A percentile compares a stretch with the other conserved stretches of the same genome.
phyloP scores from a whole-genome alignment of 1,140 invertebrate species.

The Medauroidea extradentata region DNA sequence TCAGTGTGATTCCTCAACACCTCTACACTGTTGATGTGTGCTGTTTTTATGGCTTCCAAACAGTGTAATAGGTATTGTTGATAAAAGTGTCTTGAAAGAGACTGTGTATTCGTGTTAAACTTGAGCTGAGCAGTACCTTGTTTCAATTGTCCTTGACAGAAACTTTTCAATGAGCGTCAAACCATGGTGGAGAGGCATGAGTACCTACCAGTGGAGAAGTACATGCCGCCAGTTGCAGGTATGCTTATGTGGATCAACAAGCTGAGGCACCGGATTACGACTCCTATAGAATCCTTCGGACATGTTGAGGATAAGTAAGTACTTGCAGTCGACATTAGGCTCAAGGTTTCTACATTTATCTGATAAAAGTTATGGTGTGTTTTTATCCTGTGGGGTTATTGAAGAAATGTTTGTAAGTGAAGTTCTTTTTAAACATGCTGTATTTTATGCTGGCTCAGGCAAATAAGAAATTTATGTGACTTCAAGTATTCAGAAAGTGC shows the following conservation, averaged over 20 bases:
- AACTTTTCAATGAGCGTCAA: conserved; percentile 36
- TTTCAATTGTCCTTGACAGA: too few species aligned
- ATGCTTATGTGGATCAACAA: conserved; percentile 66
- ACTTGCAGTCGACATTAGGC: not conserved
- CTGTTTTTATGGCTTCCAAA: too few species aligned
- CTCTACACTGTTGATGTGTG: too few species aligned
- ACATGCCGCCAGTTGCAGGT: conserved; percentile 69
- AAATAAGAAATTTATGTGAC: too few species aligned
- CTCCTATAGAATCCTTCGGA: conserved; percentile 56
- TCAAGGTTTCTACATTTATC: too few species aligned
- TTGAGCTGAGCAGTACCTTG: too few species aligned
- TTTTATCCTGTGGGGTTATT: not conserved
- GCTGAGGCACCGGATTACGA: conserved; percentile 54
- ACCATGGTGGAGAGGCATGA: conserved; percentile 43
- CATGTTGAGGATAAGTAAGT: conserved; percentile 48
- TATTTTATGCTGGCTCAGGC: conserved; percentile 2
- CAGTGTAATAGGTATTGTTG: too few species aligned
- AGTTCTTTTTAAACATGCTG: too few species aligned
- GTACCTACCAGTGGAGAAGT: conserved; percentile 54
- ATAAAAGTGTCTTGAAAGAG: too few species aligned
- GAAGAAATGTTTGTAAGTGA: not conserved
- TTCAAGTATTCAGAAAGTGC: too few species aligned
- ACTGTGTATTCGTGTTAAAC: too few species aligned
- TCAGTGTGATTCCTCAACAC: too few species aligned
- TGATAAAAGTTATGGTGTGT: not conserved